phyloP scores from a whole-genome alignment of 2,113 vertebrate genomes.

The Sciurus niger region DNA sequence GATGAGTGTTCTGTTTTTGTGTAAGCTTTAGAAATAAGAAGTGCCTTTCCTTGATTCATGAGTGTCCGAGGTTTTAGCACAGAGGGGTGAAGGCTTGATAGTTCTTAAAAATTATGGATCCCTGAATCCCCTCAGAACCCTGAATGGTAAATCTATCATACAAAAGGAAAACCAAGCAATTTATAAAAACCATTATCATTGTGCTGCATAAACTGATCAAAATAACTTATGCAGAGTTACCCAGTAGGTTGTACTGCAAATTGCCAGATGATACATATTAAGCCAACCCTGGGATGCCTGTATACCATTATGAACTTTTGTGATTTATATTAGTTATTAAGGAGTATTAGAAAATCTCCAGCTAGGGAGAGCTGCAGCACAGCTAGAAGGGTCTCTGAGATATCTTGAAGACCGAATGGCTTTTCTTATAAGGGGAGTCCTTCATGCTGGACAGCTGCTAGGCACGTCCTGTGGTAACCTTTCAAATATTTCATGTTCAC shows the following conservation, averaged over 20 bases:
- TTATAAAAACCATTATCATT: slow-evolving; percentile 75
- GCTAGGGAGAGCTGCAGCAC: slow-evolving; percentile 69
- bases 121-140: background rate
- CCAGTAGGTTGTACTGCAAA: slow-evolving; percentile 78
- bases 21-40: background rate
- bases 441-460: slow-evolving; percentile 79
- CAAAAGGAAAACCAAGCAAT: slow-evolving; percentile 66
- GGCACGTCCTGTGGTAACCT: slow-evolving; percentile 76
- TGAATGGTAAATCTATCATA: slow-evolving; percentile 68
- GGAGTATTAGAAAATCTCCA: slow-evolving; percentile 83
- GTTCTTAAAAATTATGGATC: slow-evolving; percentile 55
- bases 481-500: slow-evolving; percentile 82
- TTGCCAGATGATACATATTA: slow-evolving; percentile 76
- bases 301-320: slow-evolving; percentile 78
- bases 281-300: slow-evolving; percentile 78
- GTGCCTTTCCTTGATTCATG: background rate
- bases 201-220: slow-evolving; percentile 69
- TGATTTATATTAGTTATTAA: slow-evolving; percentile 86
- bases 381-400: slow-evolving; percentile 68
- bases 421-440: slow-evolving; percentile 78
- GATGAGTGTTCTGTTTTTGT: background rate
- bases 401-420: slow-evolving; percentile 74
- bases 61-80: slow-evolving; percentile 20
- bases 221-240: slow-evolving; percentile 73
- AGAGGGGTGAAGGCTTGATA: background rate